These are phyloP conservation scores for Melanitta fusca DNA, from an alignment of 2,797 vertebrate species.

Conservation along the genomic window DNA sequence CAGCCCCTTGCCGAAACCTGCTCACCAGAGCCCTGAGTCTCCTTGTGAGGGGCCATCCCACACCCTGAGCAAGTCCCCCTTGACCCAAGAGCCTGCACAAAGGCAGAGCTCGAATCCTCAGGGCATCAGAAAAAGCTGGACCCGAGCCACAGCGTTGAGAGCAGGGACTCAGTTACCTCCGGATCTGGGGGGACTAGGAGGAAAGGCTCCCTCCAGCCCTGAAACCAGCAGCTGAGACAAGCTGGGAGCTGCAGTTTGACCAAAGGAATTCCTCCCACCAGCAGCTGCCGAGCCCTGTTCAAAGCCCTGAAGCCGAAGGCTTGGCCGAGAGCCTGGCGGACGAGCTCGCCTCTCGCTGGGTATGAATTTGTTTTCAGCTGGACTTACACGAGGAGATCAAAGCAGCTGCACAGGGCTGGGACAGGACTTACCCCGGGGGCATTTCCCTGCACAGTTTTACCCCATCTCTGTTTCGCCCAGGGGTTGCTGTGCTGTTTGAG, in stretches of 20 bases:
- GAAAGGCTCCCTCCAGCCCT: not conserved
- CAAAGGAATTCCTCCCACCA: slow-evolving; percentile 50
- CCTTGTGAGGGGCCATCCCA: not conserved
- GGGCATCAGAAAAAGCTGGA: not conserved
- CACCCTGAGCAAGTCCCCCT: not conserved
- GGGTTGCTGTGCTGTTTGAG: not conserved
- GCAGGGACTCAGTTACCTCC: not conserved
- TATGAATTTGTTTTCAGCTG: slow-evolving; percentile 28
- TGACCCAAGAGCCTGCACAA: not conserved
- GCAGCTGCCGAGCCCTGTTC: slow-evolving; percentile 41
- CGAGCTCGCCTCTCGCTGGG: not conserved
- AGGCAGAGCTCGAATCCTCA: not conserved
- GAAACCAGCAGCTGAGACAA: slow-evolving; percentile 29
- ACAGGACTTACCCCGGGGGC: not conserved
- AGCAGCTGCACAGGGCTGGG: slow-evolving; percentile 10
- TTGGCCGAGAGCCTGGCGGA: slow-evolving; percentile 37
- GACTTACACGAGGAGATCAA: slow-evolving; percentile 42
- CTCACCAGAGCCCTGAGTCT: not conserved
- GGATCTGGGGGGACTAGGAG: not conserved
- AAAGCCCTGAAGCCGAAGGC: not conserved
- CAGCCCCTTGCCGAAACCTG: not conserved
- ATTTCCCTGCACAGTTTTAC: not conserved
- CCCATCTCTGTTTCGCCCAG: not conserved
- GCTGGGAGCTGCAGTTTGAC: slow-evolving; percentile 48
- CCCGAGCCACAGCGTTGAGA: rapidly evolving